Evolutionary conservation across 2,797 vertebrate genomes (phyloP), one percentile per base, ranked within the genome.

Genomic region (Anabas testudineus): DNA sequence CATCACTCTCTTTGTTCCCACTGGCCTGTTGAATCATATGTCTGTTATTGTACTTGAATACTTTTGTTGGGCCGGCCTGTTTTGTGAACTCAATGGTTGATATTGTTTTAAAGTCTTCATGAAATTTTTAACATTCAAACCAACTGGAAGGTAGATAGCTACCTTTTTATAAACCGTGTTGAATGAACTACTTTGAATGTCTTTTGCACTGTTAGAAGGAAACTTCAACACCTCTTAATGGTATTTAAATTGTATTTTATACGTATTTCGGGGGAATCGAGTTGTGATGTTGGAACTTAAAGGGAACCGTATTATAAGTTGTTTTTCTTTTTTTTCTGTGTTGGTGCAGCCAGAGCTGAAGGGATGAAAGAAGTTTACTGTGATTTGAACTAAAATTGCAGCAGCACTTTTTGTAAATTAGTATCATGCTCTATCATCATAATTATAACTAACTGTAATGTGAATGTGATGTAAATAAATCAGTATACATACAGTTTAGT

Each of bases 381-480:
- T 78, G 56, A 81, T 68, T 65, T 78, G 28, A 81, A 51, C 15
- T 78, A 22, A 57, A 67, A 73, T 54, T 69, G 58, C 60, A 63
- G 65, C 71, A 73, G 85, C 78, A 79, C 76, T 87, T 87, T 87
- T 80, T 84, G 77, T 84, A 78, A 65, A 70, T 85, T 63, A 21
- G 74, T 67, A 48, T 78, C n/a, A 19, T 53, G 80, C 81, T 74
- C 80, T 71, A 67, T 69, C 30, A 55, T 49, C 83, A 58, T 79
- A 87, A 76, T 62, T 65, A 81, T 60, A 32, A 80, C 52, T 54
- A 59, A 68, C 59, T 81, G 77, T 87, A 63, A 83, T 76, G 87
- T 88, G 81, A 89, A 86, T 80, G 82, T 86, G 59, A 77, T 83
- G 71, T 81, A 84, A 91, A 91, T 92, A 89, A 91, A 92, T 64